Evolutionary conservation across 2,113 vertebrate species (phyloP), one percentile per base, ranked within the genome.

Genomic region (Cichladusa arquata): DNA sequence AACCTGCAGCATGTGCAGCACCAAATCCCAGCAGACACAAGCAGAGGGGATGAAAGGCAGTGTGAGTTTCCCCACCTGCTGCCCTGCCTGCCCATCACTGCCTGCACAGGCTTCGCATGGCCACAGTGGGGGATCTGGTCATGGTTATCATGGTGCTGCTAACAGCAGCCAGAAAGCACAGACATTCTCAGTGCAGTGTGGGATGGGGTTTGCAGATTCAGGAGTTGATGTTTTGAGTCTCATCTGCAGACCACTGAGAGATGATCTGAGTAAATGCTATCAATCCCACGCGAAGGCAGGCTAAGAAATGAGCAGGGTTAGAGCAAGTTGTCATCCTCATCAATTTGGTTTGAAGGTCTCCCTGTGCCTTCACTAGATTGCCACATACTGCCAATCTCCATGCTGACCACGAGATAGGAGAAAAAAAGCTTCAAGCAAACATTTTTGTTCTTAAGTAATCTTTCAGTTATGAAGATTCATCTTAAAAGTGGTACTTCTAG

Each of bases 401-500:
- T 42, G 64, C 82, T 86, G 81, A 91, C 86, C 74, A 40, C 0
- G 0, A 50, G 14, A 36, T 65, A 56, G 33, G 50, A 89, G n/a
- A 66, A 92, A 91, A 91, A 93, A 73, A 62, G 20, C 70, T 92
- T 79, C 54, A 82, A 83, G 69, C 47, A 73, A 83, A 72, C 26
- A 80, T 44, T 84, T 92, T 84, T 90, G n/a, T 51, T 92, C 72
- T 92, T 70, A 79, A 61, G 88, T 86, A 77, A 67, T 88, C 62
- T 61, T 86, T 82, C 58, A 86, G 67, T 92, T 90, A 73, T 26
- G 50, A 85, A 91, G 67, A 61, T 42, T 53, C 8, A 12, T 71
- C 79, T 81, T 82, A 81, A 80, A 79, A 66, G n/a, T 80, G 69
- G 60, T 72, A 17, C 56, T 93, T 87, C 81, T 90, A 58, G 80